Conservation (phyloP, 1,140 invertebrate genomes). For the Procambarus clarkii region DNA sequence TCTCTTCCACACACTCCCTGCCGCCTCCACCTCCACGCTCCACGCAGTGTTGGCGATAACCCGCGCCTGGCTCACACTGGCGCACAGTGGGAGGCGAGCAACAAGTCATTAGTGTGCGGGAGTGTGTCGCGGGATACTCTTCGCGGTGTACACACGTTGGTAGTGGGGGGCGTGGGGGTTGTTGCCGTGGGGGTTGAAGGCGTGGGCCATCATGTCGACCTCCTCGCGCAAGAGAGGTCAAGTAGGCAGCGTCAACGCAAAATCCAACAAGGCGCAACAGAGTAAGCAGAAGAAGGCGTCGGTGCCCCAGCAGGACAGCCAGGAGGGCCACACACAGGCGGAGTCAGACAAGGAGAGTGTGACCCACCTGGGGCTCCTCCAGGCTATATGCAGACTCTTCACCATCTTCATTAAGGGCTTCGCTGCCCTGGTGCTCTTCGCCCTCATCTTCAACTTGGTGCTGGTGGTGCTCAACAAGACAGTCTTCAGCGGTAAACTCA, state of each 20-base stretch:
- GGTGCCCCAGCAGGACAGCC: not conserved
- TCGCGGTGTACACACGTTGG: not conserved
- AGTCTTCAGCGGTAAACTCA: constrained; percentile 7
- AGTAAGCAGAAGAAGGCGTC: not conserved
- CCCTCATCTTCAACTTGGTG: constrained; percentile 17
- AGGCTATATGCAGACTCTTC: constrained; percentile 5
- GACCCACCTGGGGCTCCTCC: not conserved
- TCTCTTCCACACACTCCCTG: not conserved
- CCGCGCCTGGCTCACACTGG: too few relatives aligned
- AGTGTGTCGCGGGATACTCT: too few relatives aligned
- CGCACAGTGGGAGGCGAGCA: not conserved
- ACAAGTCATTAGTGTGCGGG: not conserved
- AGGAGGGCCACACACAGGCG: not conserved
- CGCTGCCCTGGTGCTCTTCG: constrained; percentile 27
- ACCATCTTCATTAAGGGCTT: constrained; percentile 23
- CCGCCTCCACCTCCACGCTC: too few relatives aligned
- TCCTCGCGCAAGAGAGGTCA: not conserved
- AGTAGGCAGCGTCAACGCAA: not conserved
- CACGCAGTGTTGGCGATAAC: too few relatives aligned
- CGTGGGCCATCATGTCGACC: not conserved
- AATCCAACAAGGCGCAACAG: not conserved
- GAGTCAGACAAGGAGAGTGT: not conserved
- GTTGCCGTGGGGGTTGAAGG: not conserved
- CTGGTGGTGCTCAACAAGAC: constrained; percentile 28
- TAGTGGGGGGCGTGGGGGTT: not conserved